Evolutionary conservation across 1,140 invertebrate species (phyloP).

Genomic region (Helicoverpa zea): DNA sequence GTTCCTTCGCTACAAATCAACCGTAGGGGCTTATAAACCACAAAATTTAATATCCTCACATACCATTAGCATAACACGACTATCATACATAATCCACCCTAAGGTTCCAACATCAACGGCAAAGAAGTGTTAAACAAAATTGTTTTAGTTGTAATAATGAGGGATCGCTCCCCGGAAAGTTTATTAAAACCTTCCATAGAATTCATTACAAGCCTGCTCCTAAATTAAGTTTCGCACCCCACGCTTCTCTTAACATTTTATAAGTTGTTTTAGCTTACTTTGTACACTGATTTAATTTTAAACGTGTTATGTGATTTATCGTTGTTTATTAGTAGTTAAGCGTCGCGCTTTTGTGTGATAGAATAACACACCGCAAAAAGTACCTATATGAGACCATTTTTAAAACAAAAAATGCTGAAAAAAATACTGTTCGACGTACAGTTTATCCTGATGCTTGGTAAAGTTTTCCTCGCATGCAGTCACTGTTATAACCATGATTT

Average conservation of each 20-base stretch:
- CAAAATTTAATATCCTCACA: not conserved
- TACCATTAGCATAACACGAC: constrained; percentile 1
- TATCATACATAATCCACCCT: constrained; percentile 11
- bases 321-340: constrained; percentile 39
- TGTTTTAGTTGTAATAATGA: constrained; percentile 57
- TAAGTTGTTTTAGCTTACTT: constrained; percentile 56
- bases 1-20: too few species aligned
- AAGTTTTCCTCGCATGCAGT: too few species aligned
- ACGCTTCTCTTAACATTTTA: constrained; percentile 56
- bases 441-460: too few species aligned
- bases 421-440: too few species aligned
- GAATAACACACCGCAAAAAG: not conserved
- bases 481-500: too few species aligned
- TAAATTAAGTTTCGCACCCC: constrained; percentile 73
- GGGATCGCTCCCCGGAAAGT: constrained; percentile 53
- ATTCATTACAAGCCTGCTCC: constrained; percentile 69
- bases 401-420: not conserved
- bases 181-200: constrained; percentile 72
- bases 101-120: constrained; percentile 27
- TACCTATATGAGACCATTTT: not conserved
- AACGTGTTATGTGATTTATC: constrained; percentile 55
- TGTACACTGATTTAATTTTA: constrained; percentile 59
- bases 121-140: constrained; percentile 57
- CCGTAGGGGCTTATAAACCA: not conserved
- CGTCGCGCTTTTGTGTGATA: not conserved